Evolutionary conservation across 1,140 invertebrate species (phyloP).

Genomic region (Hormaphis cornu): DNA sequence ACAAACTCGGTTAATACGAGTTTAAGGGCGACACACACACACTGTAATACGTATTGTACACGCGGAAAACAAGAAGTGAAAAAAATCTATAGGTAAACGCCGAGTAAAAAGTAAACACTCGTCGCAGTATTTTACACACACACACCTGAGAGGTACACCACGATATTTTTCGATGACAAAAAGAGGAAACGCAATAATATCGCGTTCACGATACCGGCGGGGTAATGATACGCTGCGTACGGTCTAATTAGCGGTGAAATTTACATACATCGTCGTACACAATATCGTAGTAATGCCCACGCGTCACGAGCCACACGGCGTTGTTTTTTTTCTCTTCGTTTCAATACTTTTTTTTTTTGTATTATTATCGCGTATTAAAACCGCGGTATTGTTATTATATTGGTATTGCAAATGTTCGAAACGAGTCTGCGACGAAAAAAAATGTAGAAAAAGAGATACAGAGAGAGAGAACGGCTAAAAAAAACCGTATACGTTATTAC

Average conservation of each 20-base stretch:
- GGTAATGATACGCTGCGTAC: slow-evolving; percentile 27
- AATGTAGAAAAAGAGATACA: neutral
- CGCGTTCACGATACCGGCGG: no score
- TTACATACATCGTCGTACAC: slow-evolving; percentile 22
- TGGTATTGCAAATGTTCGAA: neutral
- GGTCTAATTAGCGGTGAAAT: slow-evolving; percentile 29
- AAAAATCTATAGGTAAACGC: neutral
- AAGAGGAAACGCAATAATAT: no score
- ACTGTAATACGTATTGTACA: no score
- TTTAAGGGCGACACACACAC: neutral
- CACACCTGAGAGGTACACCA: neutral
- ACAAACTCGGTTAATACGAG: slow-evolving; percentile 3
- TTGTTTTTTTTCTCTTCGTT: neutral
- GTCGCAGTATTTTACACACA: neutral
- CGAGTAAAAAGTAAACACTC: slow-evolving; percentile 15
- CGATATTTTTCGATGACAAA: slow-evolving; percentile 4
- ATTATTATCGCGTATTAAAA: no score
- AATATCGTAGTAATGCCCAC: slow-evolving; percentile 14
- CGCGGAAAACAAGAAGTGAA: neutral
- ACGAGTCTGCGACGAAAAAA: neutral
- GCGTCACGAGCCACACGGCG: neutral
- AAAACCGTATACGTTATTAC: neutral
- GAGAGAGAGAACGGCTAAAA: neutral
- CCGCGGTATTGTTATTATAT: neutral
- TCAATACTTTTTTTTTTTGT: no score